Base-by-base conservation (phyloP, 2,113 vertebrate genomes). In the Siniperca chuatsi region DNA sequence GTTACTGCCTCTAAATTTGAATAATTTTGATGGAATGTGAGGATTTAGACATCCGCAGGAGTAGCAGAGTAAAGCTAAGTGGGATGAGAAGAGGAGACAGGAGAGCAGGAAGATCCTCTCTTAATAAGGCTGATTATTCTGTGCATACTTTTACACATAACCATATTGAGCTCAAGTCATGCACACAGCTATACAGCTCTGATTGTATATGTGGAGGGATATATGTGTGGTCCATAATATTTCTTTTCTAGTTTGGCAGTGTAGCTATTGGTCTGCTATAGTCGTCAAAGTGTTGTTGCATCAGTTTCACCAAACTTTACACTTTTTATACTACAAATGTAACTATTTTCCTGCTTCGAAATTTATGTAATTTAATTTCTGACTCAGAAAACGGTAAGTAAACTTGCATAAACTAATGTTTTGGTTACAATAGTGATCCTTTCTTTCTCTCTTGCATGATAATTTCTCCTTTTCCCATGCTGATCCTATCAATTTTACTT, bases 91-190 rank as follows among this genome's bases (percentile, higher is more conserved):
- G 23, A 25, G 12, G 42, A 58, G 11, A 66, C 40, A 35, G 40
- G 60, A 46, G 61, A 64, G 80, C 46, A n/a, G 33, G 29, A 57
- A 60, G 54, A 81, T 42, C 18, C 48, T 48, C 80, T 68, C 52
- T 58, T 83, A 67, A 73, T 68, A 33, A 68, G 83, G 37, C 48
- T 52, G 74, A 83, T 78, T 54, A 81, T 50, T 78, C 75, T 78
- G 82, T 81, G 69, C 73, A 78, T 78, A 74, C 52, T 75, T 69
- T 42, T 13, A 81, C 58, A 78, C 13, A 62, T 57, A 48, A 67
- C 25, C 50, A 12, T 12, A 42, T 20, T 54, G 58, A 66, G 60
- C 42, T 74, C 12, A 2, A 42, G 66, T 23, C 54, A 44, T 13
- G 35, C 42, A 58, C 61, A n/a, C 12, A 7, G 16, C 40, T 79